phyloP scores from a whole-genome alignment of 2,888 invertebrate species.

The Celastrina argiolus region DNA sequence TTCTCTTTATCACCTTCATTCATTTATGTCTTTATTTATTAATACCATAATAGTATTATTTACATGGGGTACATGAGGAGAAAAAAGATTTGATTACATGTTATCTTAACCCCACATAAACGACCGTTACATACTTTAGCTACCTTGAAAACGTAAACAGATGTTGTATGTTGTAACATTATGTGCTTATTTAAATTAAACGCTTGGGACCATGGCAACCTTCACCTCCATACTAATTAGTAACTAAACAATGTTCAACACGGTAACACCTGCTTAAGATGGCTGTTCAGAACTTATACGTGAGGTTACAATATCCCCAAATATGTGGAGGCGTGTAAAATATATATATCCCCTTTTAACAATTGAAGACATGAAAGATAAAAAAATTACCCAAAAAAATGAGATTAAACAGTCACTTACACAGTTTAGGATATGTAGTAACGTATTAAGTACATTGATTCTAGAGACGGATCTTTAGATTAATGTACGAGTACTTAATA shows the following conservation, averaged over 20 bases:
- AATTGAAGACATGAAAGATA: too few relatives aligned
- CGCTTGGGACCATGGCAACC: constrained; percentile 17
- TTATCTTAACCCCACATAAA: neutral
- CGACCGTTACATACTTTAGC: neutral
- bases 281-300: constrained; percentile 3
- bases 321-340: neutral
- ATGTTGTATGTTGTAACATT: constrained; percentile 20
- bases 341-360: too few relatives aligned
- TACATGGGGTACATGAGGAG: too few relatives aligned
- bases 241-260: constrained; percentile 14
- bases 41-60: too few relatives aligned
- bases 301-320: neutral
- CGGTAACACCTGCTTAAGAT: neutral
- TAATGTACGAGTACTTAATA: too few relatives aligned
- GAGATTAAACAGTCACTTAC: too few relatives aligned
- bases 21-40: too few relatives aligned
- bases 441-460: too few relatives aligned
- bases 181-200: constrained; percentile 16
- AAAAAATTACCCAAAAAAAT: too few relatives aligned
- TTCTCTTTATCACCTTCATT: too few relatives aligned
- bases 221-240: constrained; percentile 22
- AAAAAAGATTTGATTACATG: neutral
- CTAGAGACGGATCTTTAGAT: too few relatives aligned
- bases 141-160: constrained; percentile 5
- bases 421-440: too few relatives aligned